phyloP scores from a whole-genome alignment of 1,140 invertebrate species.

The Ceratina japonica region DNA sequence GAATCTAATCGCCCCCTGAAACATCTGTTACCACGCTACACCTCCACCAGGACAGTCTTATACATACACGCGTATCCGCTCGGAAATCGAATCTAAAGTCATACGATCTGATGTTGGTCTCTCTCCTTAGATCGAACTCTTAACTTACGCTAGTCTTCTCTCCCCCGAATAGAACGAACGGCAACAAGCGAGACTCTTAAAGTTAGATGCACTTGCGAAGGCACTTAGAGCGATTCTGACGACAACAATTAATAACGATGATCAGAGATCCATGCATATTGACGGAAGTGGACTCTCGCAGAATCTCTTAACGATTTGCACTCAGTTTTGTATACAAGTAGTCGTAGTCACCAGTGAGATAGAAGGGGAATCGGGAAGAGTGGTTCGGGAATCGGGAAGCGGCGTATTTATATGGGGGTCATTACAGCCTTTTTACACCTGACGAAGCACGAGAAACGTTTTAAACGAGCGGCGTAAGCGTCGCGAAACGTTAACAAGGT shows the following conservation, averaged over 20 bases:
- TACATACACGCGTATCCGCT: background rate
- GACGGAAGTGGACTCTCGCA: background rate
- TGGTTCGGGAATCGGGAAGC: too few species aligned
- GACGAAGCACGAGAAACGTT: slow-evolving; percentile 8
- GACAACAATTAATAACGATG: too few species aligned
- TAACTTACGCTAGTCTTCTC: background rate
- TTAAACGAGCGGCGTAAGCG: background rate
- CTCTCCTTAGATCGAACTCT: background rate
- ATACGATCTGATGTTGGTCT: background rate
- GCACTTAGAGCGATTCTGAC: background rate
- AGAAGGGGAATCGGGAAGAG: background rate
- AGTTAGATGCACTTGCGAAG: background rate
- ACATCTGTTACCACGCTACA: background rate
- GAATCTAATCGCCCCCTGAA: background rate
- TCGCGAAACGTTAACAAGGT: background rate
- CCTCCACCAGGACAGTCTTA: background rate
- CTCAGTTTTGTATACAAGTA: background rate
- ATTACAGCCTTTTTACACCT: background rate
- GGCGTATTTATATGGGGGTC: background rate
- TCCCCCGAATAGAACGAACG: background rate
- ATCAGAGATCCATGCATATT: background rate
- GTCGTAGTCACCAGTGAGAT: too few species aligned
- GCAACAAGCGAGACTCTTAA: background rate
- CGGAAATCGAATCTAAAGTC: background rate
- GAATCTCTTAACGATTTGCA: background rate